A percentile compares a stretch with the other conserved stretches of the same genome.
These are phyloP conservation scores for Neotoma lepida DNA, from an alignment of 2,113 vertebrate genomes.

Conservation along the genomic window DNA sequence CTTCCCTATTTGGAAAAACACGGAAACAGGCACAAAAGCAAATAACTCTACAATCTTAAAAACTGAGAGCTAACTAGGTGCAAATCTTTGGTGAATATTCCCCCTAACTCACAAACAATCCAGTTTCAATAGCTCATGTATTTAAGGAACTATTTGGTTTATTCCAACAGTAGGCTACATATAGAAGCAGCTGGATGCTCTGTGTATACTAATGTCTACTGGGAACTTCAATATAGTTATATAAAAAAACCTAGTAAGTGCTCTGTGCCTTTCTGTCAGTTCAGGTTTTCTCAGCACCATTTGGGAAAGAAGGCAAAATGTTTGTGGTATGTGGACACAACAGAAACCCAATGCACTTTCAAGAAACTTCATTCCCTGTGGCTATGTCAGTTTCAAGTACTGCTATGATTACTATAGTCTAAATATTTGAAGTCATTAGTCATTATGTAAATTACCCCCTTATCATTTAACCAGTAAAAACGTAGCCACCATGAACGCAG, in stretches of 20 bases:
- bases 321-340: background rate
- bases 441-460: background rate
- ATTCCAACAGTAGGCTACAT: background rate
- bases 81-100: background rate
- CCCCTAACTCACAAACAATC: background rate
- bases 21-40: background rate
- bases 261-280: background rate
- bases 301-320: constrained; percentile 3
- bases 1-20: constrained; percentile 26
- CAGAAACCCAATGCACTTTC: background rate
- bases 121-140: background rate
- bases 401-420: background rate
- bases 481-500: background rate
- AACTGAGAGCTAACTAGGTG: constrained; percentile 24
- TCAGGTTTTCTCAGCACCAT: background rate
- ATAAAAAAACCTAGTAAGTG: constrained; percentile 13
- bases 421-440: background rate
- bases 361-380: background rate
- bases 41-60: background rate
- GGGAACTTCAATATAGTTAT: background rate
- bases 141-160: constrained; percentile 27
- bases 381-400: background rate
- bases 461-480: constrained; percentile 4
- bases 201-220: background rate
- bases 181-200: background rate